Evolutionary conservation across 2,113 vertebrate species (phyloP).

Genomic region (Stigmatopora argus): DNA sequence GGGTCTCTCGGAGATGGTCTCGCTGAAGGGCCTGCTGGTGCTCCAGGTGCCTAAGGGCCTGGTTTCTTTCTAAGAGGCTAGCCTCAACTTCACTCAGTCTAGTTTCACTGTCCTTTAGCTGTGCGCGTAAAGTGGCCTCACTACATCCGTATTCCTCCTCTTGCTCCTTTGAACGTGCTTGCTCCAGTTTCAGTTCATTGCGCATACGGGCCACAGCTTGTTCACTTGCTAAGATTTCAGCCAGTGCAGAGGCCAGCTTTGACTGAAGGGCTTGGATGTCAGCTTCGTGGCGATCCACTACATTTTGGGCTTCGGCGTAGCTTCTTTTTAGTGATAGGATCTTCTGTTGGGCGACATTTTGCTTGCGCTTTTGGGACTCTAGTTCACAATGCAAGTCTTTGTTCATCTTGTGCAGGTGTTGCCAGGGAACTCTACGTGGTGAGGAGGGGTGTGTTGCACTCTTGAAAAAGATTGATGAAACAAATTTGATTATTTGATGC

Average conservation of each 20-base stretch:
- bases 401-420: conserved; percentile 87
- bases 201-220: conserved; percentile 84
- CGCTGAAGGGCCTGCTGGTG: conserved; percentile 83
- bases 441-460: conserved; percentile 72
- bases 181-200: conserved; percentile 82
- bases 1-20: conserved; percentile 83
- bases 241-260: conserved; percentile 78
- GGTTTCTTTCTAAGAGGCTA: conserved; percentile 82
- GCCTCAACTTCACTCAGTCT: conserved; percentile 83
- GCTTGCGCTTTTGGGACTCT: conserved; percentile 84
- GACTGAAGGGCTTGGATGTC: conserved; percentile 85
- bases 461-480: conserved; percentile 96
- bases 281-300: conserved; percentile 81
- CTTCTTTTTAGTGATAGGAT: conserved; percentile 83
- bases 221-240: conserved; percentile 84
- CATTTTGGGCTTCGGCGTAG: conserved; percentile 86
- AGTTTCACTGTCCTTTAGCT: conserved; percentile 85
- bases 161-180: conserved; percentile 78
- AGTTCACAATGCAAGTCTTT: conserved; percentile 86
- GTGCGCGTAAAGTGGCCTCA: conserved; percentile 74
- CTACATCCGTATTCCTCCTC: conserved; percentile 79
- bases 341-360: conserved; percentile 83
- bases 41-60: conserved; percentile 83
- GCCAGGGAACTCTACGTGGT: conserved; percentile 78
- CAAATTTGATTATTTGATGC: conserved; percentile 82